Evolutionary conservation across 2,797 vertebrate species (phyloP), one percentile per base, ranked within the genome.

Genomic region (Danio choprae): DNA sequence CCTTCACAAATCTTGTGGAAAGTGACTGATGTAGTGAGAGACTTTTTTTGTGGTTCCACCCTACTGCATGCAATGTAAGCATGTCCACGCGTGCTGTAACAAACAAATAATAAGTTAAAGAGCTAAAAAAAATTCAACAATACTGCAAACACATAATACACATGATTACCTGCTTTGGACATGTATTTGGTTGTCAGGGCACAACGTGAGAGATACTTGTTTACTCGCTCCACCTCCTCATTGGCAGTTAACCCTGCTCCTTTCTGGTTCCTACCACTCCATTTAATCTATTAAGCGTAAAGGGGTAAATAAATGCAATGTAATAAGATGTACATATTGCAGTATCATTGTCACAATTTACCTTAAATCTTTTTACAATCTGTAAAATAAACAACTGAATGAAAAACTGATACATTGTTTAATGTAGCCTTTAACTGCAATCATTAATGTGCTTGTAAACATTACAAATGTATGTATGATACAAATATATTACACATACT

Each of bases 121-220:
- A 62, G 46, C 36, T 53, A 20, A 72, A 51, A 29, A n/a, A 15
- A 16, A 36, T 56, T 1, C 9, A 55, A 10, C 29, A 72, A 79
- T 46, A 51, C 18, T 58, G 53, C 22, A 83, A 74, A 74, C 18
- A 60, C 22, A 53, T 36, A n/a, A n/a, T n/a, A n/a, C n/a, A n/a
- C n/a, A n/a, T 38, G 46, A 50, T 75, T 9, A 75, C n/a, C 73
- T 76, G 60, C 18, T 67, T 48, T 67, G 43, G 72, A 55, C 72
- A 80, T 83, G 40, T 65, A 76, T 43, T 83, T 80, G 9, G 72
- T 80, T 0, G 64, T 71, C 13, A 76, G 46, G 41, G 60, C 68
- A 71, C 59, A 63, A 48, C 36, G 75, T 46, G 82, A 73, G 12
- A 81, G 73, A 59, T 16, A 81, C 20, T 79, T 72, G n/a, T 81